These are phyloP conservation scores for Graphium colonna DNA, from an alignment of 2,888 invertebrate genomes.

Conservation along the genomic window DNA sequence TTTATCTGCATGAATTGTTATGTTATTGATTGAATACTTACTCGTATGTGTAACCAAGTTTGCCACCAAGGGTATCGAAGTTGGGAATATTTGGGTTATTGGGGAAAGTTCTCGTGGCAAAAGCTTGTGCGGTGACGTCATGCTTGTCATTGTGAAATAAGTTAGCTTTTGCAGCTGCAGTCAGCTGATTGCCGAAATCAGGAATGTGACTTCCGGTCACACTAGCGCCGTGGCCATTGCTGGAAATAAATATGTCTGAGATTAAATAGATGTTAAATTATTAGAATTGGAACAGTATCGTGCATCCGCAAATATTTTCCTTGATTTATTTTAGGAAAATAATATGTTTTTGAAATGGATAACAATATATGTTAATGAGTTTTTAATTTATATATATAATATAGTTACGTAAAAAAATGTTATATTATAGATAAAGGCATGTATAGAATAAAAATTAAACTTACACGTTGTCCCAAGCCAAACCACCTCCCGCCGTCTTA, in stretches of 20 bases:
- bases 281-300: background rate
- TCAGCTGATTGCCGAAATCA: slow-evolving; percentile 40
- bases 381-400: too few relatives aligned
- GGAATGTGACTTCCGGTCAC: slow-evolving; percentile 43
- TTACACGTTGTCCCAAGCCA: slow-evolving; percentile 42
- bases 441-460: slow-evolving; percentile 27
- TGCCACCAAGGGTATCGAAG: slow-evolving; percentile 40
- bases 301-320: too few relatives aligned
- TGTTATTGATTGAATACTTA: slow-evolving; percentile 35
- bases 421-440: too few relatives aligned
- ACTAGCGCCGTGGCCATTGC: slow-evolving; percentile 38
- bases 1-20: too few relatives aligned
- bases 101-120: slow-evolving; percentile 39
- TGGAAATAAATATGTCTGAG: slow-evolving; percentile 20
- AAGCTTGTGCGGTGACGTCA: too few relatives aligned
- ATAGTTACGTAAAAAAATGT: too few relatives aligned
- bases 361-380: too few relatives aligned
- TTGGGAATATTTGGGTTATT: slow-evolving; percentile 33
- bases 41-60: slow-evolving; percentile 41
- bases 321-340: too few relatives aligned
- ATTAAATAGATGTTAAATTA: background rate
- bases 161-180: slow-evolving; percentile 40
- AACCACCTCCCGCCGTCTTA: slow-evolving; percentile 35
- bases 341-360: background rate
- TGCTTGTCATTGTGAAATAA: too few relatives aligned